A percentile compares a stretch with the other conserved stretches of the same genome.
Evolutionary conservation across 1,140 invertebrate species (phyloP).

Genomic region (Pogonognathellus flavescens): DNA sequence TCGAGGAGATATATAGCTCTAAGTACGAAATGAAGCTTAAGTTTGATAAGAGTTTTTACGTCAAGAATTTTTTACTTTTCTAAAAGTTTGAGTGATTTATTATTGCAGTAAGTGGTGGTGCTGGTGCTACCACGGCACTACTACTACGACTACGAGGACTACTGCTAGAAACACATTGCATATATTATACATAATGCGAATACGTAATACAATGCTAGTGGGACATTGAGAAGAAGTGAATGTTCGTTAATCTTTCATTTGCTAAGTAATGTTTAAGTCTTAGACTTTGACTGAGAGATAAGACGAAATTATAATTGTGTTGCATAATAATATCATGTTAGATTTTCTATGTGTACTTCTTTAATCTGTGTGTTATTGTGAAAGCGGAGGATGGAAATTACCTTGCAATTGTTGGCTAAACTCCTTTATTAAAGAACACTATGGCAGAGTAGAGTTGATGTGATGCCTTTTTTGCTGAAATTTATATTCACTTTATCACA

Average conservation of each 20-base stretch:
- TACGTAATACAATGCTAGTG: background rate
- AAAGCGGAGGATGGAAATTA: conserved; percentile 14
- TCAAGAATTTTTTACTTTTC: conserved; percentile 36
- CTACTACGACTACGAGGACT: conserved; percentile 11
- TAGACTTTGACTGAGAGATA: background rate
- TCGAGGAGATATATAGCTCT: background rate
- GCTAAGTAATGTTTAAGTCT: conserved; percentile 20
- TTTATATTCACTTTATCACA: background rate
- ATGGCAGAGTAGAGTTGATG: background rate
- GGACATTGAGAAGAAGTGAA: background rate
- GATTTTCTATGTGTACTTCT: conserved; percentile 13
- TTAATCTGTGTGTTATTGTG: conserved; percentile 23
- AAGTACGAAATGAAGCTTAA: conserved; percentile 23
- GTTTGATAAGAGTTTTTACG: conserved; percentile 40
- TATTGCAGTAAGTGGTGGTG: conserved; percentile 42
- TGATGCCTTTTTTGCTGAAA: background rate
- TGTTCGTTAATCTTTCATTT: conserved; percentile 36
- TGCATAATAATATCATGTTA: conserved; percentile 12
- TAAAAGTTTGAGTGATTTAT: conserved; percentile 45
- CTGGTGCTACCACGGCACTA: conserved; percentile 4
- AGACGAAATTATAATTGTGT: conserved; percentile 12
- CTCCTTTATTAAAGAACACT: conserved; percentile 23
- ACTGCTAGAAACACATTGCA: background rate
- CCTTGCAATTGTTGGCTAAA: conserved; percentile 1
- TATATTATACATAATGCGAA: background rate